phyloP scores from a whole-genome alignment of 2,888 invertebrate genomes.

The Pseudococcus jackbeardsleyi region DNA sequence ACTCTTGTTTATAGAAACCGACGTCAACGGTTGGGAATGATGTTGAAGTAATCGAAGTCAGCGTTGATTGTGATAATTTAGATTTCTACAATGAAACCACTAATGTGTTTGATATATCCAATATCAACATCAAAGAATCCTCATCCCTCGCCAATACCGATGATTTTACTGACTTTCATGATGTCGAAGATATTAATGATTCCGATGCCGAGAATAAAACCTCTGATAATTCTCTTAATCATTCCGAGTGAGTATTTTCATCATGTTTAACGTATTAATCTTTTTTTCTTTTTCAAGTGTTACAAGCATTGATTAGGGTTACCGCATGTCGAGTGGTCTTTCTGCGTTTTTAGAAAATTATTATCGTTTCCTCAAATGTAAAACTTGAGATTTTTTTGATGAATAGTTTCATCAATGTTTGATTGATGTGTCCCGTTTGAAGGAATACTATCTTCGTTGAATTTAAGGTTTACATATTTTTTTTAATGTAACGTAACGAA shows the following conservation, averaged over 20 bases:
- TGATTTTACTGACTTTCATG: not conserved
- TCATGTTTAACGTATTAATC: not conserved
- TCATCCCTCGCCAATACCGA: not conserved
- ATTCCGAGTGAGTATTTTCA: slow-evolving; percentile 30
- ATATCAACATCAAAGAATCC: slow-evolving; percentile 29
- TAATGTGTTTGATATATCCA: not conserved
- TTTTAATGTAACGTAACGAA: too few species aligned
- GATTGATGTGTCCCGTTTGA: too few species aligned
- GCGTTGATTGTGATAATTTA: slow-evolving; percentile 25
- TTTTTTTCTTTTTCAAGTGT: not conserved
- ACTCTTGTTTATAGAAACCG: not conserved
- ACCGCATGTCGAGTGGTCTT: not conserved
- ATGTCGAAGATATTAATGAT: not conserved
- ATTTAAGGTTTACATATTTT: too few species aligned
- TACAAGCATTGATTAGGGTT: not conserved
- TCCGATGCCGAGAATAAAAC: not conserved
- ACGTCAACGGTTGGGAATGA: not conserved
- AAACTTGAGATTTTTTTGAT: too few species aligned
- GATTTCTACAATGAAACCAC: slow-evolving; percentile 6
- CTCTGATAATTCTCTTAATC: not conserved
- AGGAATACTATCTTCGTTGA: too few species aligned
- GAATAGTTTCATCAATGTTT: too few species aligned
- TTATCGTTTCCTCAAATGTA: too few species aligned
- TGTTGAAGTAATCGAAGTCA: slow-evolving; percentile 30
- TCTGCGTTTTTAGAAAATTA: not conserved